Percentiles rank a stretch among this genome's conserved stretches.
These are phyloP conservation scores for Vanessa tameamea DNA, from an alignment of 1,140 invertebrate species.

Conservation along the genomic window DNA sequence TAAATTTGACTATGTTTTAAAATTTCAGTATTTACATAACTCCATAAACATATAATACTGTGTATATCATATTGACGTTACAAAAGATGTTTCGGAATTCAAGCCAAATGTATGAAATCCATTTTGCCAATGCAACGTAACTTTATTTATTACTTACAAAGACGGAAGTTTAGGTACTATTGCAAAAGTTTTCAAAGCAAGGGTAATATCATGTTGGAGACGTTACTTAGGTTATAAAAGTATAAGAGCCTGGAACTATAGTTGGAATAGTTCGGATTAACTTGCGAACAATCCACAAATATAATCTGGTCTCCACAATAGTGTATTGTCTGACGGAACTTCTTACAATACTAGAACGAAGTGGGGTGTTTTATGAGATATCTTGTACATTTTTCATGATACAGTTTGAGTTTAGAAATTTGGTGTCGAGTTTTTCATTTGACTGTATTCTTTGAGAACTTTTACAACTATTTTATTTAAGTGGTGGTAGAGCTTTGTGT, in stretches of 20 bases:
- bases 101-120: neutral
- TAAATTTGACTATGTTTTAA: too few relatives aligned
- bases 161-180: slow-evolving; percentile 19
- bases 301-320: slow-evolving; percentile 33
- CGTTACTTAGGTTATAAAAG: slow-evolving; percentile 58
- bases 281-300: slow-evolving; percentile 56
- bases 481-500: too few relatives aligned
- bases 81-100: too few relatives aligned
- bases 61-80: too few relatives aligned
- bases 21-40: too few relatives aligned
- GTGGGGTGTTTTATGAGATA: neutral
- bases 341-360: neutral
- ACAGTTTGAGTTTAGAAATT: neutral
- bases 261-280: slow-evolving; percentile 50
- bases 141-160: neutral
- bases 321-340: neutral
- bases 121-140: neutral
- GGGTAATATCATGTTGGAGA: slow-evolving; percentile 49
- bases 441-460: too few relatives aligned
- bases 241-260: slow-evolving; percentile 51
- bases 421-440: too few relatives aligned
- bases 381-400: neutral
- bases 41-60: too few relatives aligned
- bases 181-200: slow-evolving; percentile 52
- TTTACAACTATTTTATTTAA: too few relatives aligned